These are phyloP conservation scores for Drosophila pruinosa DNA, from an alignment of 1,140 invertebrate genomes.

Conservation along the genomic window DNA sequence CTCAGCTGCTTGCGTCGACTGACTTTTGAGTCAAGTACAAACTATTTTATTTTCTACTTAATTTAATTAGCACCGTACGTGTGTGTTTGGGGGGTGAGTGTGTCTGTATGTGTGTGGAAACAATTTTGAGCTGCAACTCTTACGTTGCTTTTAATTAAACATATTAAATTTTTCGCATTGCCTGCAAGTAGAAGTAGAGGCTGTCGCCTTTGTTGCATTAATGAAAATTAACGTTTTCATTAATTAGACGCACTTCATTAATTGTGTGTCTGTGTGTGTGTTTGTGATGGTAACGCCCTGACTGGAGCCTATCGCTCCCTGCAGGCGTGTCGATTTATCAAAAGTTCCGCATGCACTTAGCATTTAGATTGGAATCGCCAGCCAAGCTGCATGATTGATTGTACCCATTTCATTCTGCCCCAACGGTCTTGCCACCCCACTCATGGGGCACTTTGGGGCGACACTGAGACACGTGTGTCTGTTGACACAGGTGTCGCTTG, in stretches of 20 bases:
- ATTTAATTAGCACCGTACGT: slow-evolving; percentile 73
- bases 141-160: slow-evolving; percentile 63
- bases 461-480: slow-evolving; percentile 23
- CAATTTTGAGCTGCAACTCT: slow-evolving; percentile 53
- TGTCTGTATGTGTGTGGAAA: slow-evolving; percentile 43
- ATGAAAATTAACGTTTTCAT: slow-evolving; percentile 30
- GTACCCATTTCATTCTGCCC: slow-evolving; percentile 7
- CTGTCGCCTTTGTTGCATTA: background rate
- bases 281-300: slow-evolving; percentile 1
- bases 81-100: slow-evolving; percentile 3
- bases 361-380: slow-evolving; percentile 53
- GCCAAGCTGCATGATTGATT: slow-evolving; percentile 62
- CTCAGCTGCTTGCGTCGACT: slow-evolving; percentile 11
- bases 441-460: background rate
- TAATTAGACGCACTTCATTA: slow-evolving; percentile 60
- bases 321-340: slow-evolving; percentile 29
- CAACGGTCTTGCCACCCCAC: slow-evolving; percentile 3
- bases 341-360: slow-evolving; percentile 40
- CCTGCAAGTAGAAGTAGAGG: background rate
- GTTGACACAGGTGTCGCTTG: slow-evolving; percentile 58
- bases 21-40: slow-evolving; percentile 54
- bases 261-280: slow-evolving; percentile 18
- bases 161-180: slow-evolving; percentile 65
- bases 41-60: slow-evolving; percentile 69
- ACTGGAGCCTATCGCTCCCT: slow-evolving; percentile 2